Evolutionary conservation across 2,113 vertebrate genomes (phyloP), one percentile per base, ranked within the genome.

Genomic region (Carassius carassius): DNA sequence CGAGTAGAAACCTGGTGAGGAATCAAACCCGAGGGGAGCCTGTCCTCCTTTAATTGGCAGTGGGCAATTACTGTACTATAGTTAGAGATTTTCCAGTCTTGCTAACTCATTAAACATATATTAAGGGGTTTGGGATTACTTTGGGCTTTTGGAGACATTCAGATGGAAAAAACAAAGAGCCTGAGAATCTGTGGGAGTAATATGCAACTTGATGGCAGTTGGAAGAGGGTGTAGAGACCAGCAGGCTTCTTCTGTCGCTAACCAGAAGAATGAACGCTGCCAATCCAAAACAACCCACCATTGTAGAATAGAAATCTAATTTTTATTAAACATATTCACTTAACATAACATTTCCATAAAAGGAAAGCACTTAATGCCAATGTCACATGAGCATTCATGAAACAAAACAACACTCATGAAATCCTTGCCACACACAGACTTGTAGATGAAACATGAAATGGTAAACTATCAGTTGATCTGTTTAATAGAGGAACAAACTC

Each of bases 21-120:
- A 65, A 65, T 85, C 74, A 58, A 47, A 54, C 47, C 41, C 70
- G 35, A 60, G 32, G 54, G 80, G 49, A n/a, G 56, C 80, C 49
- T 60, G 16, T 63, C 80, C 25, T 8, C 10, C 35, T 85, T 78
- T 88, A 88, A 88, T 88, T 88, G 84, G 80, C 58, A 32, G 29
- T 29, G 72, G 65, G 25, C 32, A 78, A 79, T 81, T 79, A 85
- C 81, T 58, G 76, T 79, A 60, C 35, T 60, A 21, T 17, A 41
- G 63, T 69, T 49, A 35, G 77, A 41, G 77, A 37, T 76, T 80
- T 12, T 76, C 77, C 49, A 5, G 54, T 44, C 25, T 35, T 12
- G 63, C 75, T 69, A 72, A 47, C n/a, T 41, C 74, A 56, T 78
- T 76, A 81, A 81, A 81, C 79, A 81, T 70, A 70, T 81, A 81